These are phyloP conservation scores for Thunnus thynnus DNA, from an alignment of 2,113 vertebrate genomes.

Conservation along the genomic window DNA sequence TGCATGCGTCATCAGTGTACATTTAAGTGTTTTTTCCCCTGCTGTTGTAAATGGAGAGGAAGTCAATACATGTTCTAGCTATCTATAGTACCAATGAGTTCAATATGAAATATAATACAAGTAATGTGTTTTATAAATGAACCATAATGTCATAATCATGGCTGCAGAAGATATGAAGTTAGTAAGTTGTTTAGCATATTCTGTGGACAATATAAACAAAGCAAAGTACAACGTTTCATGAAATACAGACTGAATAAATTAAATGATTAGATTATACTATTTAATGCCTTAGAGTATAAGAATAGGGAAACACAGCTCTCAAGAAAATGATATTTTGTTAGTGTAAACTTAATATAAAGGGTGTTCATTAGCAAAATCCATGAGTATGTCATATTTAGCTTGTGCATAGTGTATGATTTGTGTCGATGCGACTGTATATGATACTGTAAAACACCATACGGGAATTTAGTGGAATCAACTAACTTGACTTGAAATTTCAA, in stretches of 20 bases:
- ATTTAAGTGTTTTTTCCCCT: slow-evolving; percentile 36
- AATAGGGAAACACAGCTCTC: too few species aligned
- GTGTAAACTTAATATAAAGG: too few species aligned
- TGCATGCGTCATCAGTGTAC: slow-evolving; percentile 55
- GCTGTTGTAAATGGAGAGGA: slow-evolving; percentile 72
- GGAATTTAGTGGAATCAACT: too few species aligned
- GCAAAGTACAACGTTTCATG: too few species aligned
- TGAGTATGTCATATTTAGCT: not conserved
- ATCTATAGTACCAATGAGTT: slow-evolving; percentile 60
- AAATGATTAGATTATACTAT: too few species aligned
- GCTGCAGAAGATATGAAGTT: not conserved
- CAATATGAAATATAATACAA: slow-evolving; percentile 56
- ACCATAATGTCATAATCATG: not conserved
- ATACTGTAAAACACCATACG: too few species aligned
- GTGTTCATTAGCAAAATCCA: not conserved
- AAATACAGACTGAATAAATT: too few species aligned
- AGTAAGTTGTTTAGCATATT: not conserved
- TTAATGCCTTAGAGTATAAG: too few species aligned
- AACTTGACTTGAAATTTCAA: too few species aligned
- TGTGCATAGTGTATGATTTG: too few species aligned
- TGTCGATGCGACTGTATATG: too few species aligned
- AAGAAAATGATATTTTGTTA: too few species aligned
- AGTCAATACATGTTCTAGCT: slow-evolving; percentile 61
- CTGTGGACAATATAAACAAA: not conserved
- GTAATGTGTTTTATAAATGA: not conserved